Conservation (phyloP, 1,140 invertebrate genomes). For the Holcopasites calliopsidis region DNA sequence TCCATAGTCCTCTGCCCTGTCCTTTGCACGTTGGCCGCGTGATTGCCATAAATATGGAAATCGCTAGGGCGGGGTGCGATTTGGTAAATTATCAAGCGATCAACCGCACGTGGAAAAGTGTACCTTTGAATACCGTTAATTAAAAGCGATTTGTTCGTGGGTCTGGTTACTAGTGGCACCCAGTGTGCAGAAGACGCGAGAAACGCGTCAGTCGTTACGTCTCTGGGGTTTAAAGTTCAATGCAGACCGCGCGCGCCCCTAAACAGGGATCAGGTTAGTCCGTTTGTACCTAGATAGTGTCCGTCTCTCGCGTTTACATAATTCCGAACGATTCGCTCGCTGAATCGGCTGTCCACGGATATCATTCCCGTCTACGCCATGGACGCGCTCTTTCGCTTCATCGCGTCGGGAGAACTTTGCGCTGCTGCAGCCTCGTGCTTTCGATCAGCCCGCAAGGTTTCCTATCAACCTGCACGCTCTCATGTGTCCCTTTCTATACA, state of each 20-base stretch:
- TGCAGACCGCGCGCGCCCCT: background rate
- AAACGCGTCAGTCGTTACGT: slow-evolving; percentile 25
- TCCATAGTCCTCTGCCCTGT: slow-evolving; percentile 26
- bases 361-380: background rate
- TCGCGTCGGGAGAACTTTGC: too few relatives aligned
- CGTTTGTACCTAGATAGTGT: background rate
- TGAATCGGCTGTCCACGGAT: slow-evolving; percentile 13
- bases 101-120: too few relatives aligned
- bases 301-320: slow-evolving; percentile 16
- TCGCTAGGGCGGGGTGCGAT: background rate
- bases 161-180: too few relatives aligned
- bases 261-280: background rate
- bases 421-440: too few relatives aligned
- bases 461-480: too few relatives aligned
- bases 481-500: too few relatives aligned
- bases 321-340: slow-evolving; percentile 12
- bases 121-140: too few relatives aligned
- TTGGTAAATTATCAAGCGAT: background rate
- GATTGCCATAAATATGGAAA: slow-evolving; percentile 38
- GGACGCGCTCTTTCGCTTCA: background rate
- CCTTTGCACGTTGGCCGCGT: background rate
- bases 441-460: too few relatives aligned
- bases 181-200: slow-evolving; percentile 5
- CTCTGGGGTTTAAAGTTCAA: slow-evolving; percentile 18
- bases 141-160: too few relatives aligned